Evolutionary conservation across 1,140 invertebrate genomes (phyloP).

Genomic region (Dendrolimus kikuchii): DNA sequence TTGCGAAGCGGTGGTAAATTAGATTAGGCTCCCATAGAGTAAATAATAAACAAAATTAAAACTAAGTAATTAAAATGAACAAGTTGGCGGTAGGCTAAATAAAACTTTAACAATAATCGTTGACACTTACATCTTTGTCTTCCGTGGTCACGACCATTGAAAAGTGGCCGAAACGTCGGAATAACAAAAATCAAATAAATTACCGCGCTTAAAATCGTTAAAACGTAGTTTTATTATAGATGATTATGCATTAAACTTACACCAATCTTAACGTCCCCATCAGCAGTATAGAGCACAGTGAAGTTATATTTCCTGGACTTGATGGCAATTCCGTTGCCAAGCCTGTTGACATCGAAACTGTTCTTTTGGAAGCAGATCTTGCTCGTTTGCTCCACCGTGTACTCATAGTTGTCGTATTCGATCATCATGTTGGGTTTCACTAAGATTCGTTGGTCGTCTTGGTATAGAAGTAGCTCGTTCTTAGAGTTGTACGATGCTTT

Average conservation of each 20-base stretch:
- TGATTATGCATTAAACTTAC: slow-evolving; percentile 51
- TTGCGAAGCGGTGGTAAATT: too few species aligned
- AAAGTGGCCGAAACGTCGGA: too few species aligned
- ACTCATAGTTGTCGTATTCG: slow-evolving; percentile 75
- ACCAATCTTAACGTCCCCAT: slow-evolving; percentile 81
- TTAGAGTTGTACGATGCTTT: slow-evolving; percentile 77
- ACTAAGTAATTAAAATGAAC: too few species aligned
- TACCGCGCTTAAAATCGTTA: too few species aligned
- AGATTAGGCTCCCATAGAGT: too few species aligned
- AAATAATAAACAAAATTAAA: too few species aligned
- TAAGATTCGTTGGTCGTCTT: slow-evolving; percentile 73
- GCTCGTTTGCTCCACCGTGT: slow-evolving; percentile 78
- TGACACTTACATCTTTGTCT: too few species aligned
- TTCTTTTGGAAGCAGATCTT: slow-evolving; percentile 76
- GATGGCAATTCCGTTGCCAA: slow-evolving; percentile 80
- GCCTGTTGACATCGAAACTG: slow-evolving; percentile 77
- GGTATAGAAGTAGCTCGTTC: slow-evolving; percentile 73
- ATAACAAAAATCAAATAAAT: too few species aligned
- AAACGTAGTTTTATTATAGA: too few species aligned
- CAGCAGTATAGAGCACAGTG: slow-evolving; percentile 79
- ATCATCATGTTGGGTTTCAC: slow-evolving; percentile 78
- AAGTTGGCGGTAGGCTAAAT: too few species aligned
- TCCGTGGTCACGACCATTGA: too few species aligned
- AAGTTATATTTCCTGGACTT: slow-evolving; percentile 81
- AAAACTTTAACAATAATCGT: too few species aligned